Base-by-base conservation (phyloP, 2,113 vertebrate species). In the Ciconia stormi region DNA sequence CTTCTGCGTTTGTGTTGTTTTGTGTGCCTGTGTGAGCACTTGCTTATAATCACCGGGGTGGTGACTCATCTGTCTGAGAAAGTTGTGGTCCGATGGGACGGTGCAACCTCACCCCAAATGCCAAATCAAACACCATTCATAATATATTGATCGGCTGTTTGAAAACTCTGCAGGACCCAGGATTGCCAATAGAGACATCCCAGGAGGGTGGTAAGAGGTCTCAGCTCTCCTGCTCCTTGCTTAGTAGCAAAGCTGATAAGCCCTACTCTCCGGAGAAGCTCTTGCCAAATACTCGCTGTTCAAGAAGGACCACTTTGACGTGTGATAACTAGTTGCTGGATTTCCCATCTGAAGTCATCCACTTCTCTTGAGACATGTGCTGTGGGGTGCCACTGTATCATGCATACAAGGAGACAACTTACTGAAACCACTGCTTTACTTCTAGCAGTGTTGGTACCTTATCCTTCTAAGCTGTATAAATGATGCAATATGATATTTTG, bases 1-100 rank as follows among this genome's bases (percentile, higher is more conserved):
- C 42, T 42, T 36, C 58, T 5, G 13, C 1, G 0, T 44, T 21
- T 34, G 5, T 6, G 10, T 38, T 46, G 49, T 14, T 80, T 25
- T 13, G 17, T 56, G 66, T 61, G 46, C 26, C 56, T 46, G 44
- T 71, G 46, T 2, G 7, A 71, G 62, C 0, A 0, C 62, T 66
- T 25, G 55, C 40, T 52, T 71, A 19, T 18, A 18, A 53, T 80
- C 73, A 26, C 25, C 3, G 4, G 53, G 53, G 59, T 1, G 18
- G 70, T 58, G 71, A 82, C 49, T 85, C 87, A 85, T 29, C 63
- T 73, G 69, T 38, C 83, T 69, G 82, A 52, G 79, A 84, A 90
- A 78, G 69, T 2, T 44, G 30, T 49, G 61, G 21, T 38, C n/a
- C 0, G 2, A 12, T 50, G 40, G 62, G 78, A 18, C 5, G 30